phyloP scores from a whole-genome alignment of 1,140 invertebrate species.

The Spodoptera frugiperda region DNA sequence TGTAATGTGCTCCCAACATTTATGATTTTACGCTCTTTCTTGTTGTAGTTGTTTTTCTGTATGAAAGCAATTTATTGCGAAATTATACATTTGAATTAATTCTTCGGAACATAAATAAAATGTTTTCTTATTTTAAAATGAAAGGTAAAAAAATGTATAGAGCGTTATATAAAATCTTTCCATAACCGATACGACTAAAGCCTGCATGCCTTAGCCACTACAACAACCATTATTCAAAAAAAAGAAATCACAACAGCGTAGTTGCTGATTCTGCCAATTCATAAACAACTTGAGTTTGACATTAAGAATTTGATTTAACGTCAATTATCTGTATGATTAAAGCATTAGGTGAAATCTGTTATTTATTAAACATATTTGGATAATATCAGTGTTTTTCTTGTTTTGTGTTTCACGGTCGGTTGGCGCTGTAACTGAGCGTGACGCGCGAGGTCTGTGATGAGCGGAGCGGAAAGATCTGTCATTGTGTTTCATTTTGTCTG shows the following conservation, averaged over 20 bases:
- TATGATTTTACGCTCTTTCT: neutral
- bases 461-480: constrained; percentile 25
- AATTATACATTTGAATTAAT: no score
- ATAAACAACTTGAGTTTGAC: constrained; percentile 6
- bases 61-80: neutral
- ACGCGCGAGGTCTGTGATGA: constrained; percentile 16
- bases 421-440: constrained; percentile 27
- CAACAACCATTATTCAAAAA: neutral
- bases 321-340: constrained; percentile 1
- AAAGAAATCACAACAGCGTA: constrained; percentile 3
- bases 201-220: neutral
- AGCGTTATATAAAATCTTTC: neutral
- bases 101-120: no score
- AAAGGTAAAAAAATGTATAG: constrained; percentile 5
- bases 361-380: constrained; percentile 31
- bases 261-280: neutral
- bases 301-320: neutral
- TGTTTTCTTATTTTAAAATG: neutral
- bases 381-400: constrained; percentile 3
- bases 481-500: constrained; percentile 16
- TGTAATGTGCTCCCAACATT: constrained; percentile 6
- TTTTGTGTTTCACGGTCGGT: constrained; percentile 13
- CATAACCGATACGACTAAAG: neutral
- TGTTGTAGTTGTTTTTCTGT: neutral
- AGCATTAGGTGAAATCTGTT: constrained; percentile 15